phyloP scores from a whole-genome alignment of 2,888 invertebrate genomes.

The Synergus gifuensis region DNA sequence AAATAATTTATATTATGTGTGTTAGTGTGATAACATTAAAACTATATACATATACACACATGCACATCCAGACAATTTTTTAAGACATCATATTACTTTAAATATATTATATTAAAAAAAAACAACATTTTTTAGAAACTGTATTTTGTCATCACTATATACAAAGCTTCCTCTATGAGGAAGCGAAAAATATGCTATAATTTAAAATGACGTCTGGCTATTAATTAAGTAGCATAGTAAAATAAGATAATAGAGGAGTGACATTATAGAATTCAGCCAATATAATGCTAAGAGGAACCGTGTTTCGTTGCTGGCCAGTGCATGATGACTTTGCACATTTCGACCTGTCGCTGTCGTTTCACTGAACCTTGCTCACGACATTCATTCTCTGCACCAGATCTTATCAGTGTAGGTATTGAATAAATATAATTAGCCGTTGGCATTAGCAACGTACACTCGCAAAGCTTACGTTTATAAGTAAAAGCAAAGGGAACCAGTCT shows the following conservation, averaged over 20 bases:
- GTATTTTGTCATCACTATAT: too few relatives aligned
- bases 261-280: not conserved
- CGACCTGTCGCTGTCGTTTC: conserved; percentile 63
- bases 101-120: too few relatives aligned
- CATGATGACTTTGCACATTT: conserved; percentile 65
- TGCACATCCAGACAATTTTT: too few relatives aligned
- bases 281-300: conserved; percentile 25
- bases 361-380: conserved; percentile 67
- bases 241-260: conserved; percentile 11
- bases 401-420: conserved; percentile 70
- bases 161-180: too few relatives aligned
- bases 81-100: too few relatives aligned
- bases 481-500: conserved; percentile 5
- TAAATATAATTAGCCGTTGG: conserved; percentile 69
- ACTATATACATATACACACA: too few relatives aligned
- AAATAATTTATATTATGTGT: too few relatives aligned
- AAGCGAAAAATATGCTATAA: too few relatives aligned
- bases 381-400: conserved; percentile 62
- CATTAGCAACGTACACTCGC: conserved; percentile 44
- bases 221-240: not conserved
- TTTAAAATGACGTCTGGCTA: not conserved
- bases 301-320: conserved; percentile 46
- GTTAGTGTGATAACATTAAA: too few relatives aligned
- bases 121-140: too few relatives aligned
- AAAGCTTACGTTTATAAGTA: conserved; percentile 45